A percentile compares a stretch with the other conserved stretches of the same genome.
These are phyloP conservation scores for Galeopsomyia nigrocyanea DNA, from an alignment of 2,888 invertebrate genomes.

Conservation along the genomic window DNA sequence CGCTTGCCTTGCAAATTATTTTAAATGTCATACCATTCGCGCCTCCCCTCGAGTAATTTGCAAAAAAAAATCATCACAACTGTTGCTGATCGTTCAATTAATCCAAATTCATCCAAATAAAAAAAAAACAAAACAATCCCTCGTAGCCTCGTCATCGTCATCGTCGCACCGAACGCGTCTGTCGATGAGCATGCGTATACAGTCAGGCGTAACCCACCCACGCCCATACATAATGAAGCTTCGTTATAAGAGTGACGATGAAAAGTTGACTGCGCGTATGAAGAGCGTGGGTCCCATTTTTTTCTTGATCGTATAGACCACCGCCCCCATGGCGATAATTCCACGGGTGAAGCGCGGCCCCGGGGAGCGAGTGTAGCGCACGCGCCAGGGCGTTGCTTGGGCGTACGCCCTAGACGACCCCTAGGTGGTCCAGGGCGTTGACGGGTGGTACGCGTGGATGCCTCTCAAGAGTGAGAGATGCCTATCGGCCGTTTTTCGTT, in stretches of 20 bases:
- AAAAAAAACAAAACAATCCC: conserved; percentile 1
- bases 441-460: conserved; percentile 33
- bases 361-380: conserved; percentile 27
- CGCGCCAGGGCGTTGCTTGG: conserved; percentile 26
- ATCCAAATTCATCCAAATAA: conserved; percentile 1
- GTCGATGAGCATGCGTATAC: neutral
- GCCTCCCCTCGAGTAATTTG: too few relatives aligned
- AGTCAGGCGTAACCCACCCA: neutral
- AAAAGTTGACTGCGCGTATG: too few relatives aligned
- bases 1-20: too few relatives aligned
- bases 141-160: too few relatives aligned
- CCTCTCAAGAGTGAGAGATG: too few relatives aligned
- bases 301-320: too few relatives aligned
- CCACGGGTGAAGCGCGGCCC: conserved; percentile 12
- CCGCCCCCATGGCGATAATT: conserved; percentile 43
- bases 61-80: too few relatives aligned
- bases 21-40: too few relatives aligned
- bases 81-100: neutral
- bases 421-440: conserved; percentile 67
- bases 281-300: too few relatives aligned
- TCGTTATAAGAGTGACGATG: conserved; percentile 17
- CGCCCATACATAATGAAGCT: conserved; percentile 38
- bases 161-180: neutral
- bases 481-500: too few relatives aligned
- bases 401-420: conserved; percentile 67